Evolutionary conservation across 2,888 invertebrate species (phyloP).

Genomic region (Drosophila buzzatii): DNA sequence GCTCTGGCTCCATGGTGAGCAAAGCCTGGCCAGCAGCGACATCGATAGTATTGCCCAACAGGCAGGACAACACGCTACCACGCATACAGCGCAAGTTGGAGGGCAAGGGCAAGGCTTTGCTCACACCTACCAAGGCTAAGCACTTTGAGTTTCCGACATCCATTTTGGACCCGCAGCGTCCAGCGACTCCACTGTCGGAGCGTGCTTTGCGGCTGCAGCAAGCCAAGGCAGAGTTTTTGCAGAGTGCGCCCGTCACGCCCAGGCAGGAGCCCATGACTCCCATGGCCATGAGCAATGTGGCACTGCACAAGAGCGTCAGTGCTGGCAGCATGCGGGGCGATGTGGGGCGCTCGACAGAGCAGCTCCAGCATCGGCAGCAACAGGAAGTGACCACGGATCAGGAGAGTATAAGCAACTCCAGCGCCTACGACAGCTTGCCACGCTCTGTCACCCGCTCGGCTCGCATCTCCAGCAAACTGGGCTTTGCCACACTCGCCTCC

Average conservation of each 20-base stretch:
- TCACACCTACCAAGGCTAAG: conserved; percentile 79
- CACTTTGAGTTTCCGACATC: conserved; percentile 65
- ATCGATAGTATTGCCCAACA: conserved; percentile 71
- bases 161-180: conserved; percentile 52
- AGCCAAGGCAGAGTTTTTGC: conserved; percentile 91
- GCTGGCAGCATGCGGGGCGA: conserved; percentile 89
- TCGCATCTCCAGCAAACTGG: conserved; percentile 85
- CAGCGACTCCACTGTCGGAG: conserved; percentile 83
- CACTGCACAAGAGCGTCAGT: conserved; percentile 89
- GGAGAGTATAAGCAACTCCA: conserved; percentile 83
- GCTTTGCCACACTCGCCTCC: conserved; percentile 87
- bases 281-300: conserved; percentile 84
- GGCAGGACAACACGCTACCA: conserved; percentile 82
- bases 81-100: conserved; percentile 83
- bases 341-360: conserved; percentile 68
- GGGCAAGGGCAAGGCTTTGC: conserved; percentile 62
- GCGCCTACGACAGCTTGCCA: conserved; percentile 86
- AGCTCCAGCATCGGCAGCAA: conserved; percentile 8
- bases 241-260: conserved; percentile 78
- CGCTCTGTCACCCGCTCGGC: conserved; percentile 83
- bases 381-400: conserved; percentile 73
- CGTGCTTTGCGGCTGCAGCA: conserved; percentile 88
- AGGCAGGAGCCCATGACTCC: conserved; percentile 82
- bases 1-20: conserved; percentile 67
- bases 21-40: conserved; percentile 23